Evolutionary conservation across 2,113 vertebrate genomes (phyloP).

Genomic region (Todiramphus saurophagus): DNA sequence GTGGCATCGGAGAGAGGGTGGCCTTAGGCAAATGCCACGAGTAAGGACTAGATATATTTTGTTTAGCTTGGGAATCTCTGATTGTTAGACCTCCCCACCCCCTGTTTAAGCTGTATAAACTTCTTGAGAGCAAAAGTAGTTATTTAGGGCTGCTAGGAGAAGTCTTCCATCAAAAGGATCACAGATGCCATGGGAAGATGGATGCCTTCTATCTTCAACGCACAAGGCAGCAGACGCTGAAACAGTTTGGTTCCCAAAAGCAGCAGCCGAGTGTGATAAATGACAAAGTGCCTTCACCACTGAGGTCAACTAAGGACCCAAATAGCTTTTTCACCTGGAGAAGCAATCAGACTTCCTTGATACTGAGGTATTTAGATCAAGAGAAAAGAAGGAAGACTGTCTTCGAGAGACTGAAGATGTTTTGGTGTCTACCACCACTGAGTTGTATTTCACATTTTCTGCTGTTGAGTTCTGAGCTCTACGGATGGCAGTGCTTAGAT

Average conservation of each 20-base stretch:
- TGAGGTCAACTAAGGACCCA: neutral
- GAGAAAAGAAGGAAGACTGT: neutral
- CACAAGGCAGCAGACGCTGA: neutral
- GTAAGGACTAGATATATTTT: neutral
- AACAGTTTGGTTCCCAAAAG: neutral
- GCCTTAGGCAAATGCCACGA: slow-evolving; percentile 27
- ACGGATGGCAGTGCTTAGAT: neutral
- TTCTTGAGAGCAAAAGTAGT: neutral
- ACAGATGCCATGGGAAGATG: neutral
- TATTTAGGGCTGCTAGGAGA: neutral
- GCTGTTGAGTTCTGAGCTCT: neutral
- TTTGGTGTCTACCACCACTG: neutral
- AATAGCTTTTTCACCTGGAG: neutral
- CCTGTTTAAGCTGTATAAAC: neutral
- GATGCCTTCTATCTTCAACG: neutral
- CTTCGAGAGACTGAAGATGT: neutral
- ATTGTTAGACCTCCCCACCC: neutral
- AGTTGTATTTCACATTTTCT: neutral
- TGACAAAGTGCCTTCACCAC: neutral
- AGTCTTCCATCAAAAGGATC: neutral
- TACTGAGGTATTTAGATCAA: neutral
- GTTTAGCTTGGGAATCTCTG: neutral
- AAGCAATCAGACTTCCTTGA: neutral
- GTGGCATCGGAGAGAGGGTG: neutral
- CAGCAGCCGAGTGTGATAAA: neutral